Evolutionary conservation across 2,797 vertebrate genomes (phyloP).

Genomic region (Alca torda): DNA sequence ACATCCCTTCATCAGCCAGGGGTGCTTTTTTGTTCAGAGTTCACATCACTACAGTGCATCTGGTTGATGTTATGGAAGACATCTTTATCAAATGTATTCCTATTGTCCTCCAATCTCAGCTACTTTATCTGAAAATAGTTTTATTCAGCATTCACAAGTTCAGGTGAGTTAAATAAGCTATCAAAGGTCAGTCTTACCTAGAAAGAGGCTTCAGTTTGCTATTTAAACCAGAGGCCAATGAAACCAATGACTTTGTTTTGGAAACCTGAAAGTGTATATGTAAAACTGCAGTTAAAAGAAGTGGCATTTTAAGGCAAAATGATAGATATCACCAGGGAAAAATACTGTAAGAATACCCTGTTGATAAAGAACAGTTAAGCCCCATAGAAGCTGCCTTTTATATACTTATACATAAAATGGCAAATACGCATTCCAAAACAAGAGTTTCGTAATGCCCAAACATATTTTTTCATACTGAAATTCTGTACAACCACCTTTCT

Average conservation of each 20-base stretch:
- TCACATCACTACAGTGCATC: background rate
- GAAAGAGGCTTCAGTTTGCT: slow-evolving; percentile 3
- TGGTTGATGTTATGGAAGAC: background rate
- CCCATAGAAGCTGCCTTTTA: background rate
- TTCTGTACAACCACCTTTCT: background rate
- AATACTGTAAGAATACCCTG: background rate
- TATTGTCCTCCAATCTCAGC: background rate
- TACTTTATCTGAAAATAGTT: background rate
- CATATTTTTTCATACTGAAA: background rate
- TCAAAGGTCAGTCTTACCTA: slow-evolving; percentile 36
- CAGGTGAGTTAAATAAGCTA: background rate
- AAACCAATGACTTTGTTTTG: slow-evolving; percentile 49
- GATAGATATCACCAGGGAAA: background rate
- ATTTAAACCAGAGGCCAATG: slow-evolving; percentile 11
- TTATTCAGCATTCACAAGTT: background rate
- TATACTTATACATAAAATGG: background rate
- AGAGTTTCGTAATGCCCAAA: background rate
- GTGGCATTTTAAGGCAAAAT: background rate
- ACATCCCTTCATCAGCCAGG: background rate
- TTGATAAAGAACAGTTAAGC: background rate
- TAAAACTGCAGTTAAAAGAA: background rate
- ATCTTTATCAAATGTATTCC: background rate
- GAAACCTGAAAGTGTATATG: slow-evolving; percentile 10
- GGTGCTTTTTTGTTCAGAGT: background rate
- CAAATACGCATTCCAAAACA: background rate